Percentiles rank a stretch among this genome's conserved stretches.
Evolutionary conservation across 1,140 invertebrate species (phyloP).

Genomic region (Drosophila bipectinata): DNA sequence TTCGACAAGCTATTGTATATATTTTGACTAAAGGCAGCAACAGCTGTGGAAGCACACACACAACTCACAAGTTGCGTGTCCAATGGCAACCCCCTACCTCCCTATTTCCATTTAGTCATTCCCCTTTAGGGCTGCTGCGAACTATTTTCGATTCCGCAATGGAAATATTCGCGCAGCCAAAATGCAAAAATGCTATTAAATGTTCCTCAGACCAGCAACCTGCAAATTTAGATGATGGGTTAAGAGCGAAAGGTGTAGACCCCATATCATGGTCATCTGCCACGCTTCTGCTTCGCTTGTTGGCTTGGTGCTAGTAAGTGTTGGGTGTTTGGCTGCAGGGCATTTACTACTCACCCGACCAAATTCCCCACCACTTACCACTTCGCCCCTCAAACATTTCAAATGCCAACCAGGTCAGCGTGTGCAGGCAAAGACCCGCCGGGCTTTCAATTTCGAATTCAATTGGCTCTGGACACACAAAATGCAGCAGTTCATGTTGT

Average conservation of each 20-base stretch:
- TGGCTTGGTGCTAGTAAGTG: conserved; percentile 7
- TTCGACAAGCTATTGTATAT: background rate
- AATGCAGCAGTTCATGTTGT: conserved; percentile 54
- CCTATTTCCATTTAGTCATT: conserved; percentile 8
- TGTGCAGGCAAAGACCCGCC: conserved; percentile 25
- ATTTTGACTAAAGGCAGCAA: conserved; percentile 16
- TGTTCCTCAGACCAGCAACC: conserved; percentile 2
- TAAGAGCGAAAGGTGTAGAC: background rate
- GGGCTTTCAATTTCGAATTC: conserved; percentile 66
- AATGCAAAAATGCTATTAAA: conserved; percentile 52
- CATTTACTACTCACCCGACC: conserved; percentile 7
- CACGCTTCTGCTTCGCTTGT: conserved; percentile 48
- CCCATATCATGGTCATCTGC: conserved; percentile 37
- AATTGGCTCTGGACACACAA: conserved; percentile 60
- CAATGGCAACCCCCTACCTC: background rate
- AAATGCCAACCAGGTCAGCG: conserved; percentile 40
- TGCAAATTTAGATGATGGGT: background rate
- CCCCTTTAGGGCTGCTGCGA: conserved; percentile 10
- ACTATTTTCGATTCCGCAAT: conserved; percentile 36
- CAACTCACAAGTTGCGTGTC: conserved; percentile 6
- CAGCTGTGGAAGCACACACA: conserved; percentile 6
- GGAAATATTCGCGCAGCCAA: conserved; percentile 16
- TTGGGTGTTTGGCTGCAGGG: conserved; percentile 16
- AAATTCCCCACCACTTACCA: conserved; percentile 2
- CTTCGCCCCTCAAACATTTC: conserved; percentile 10